Percentiles rank a stretch among this genome's conserved stretches.
Conservation (phyloP, 2,888 invertebrate genomes). For the Drosophila sordidapex region DNA sequence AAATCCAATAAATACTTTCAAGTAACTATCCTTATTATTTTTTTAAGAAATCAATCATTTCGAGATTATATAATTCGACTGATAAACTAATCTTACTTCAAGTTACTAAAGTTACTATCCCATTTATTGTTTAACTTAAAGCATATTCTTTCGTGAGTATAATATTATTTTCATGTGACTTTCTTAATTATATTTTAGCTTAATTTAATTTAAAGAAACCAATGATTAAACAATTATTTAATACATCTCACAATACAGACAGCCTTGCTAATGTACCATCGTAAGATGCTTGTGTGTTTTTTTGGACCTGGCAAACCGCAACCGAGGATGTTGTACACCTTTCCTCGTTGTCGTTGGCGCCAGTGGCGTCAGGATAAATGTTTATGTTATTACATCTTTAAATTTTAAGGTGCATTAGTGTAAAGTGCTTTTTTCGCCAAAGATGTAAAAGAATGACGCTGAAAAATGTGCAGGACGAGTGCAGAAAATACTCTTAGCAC, state of each 20-base stretch:
- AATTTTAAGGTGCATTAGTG: conserved; percentile 81
- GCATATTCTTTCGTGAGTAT: too few relatives aligned
- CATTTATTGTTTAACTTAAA: too few relatives aligned
- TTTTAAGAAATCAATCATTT: not conserved
- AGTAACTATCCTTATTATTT: not conserved
- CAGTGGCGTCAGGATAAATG: conserved; percentile 68
- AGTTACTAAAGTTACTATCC: not conserved
- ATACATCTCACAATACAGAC: not conserved
- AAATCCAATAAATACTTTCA: not conserved
- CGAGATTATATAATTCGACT: not conserved
- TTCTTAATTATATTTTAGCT: not conserved
- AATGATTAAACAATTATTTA: conserved; percentile 6
- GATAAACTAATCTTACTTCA: not conserved
- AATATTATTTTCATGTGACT: too few relatives aligned
- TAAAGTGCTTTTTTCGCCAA: conserved; percentile 76
- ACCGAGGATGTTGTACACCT: conserved; percentile 23
- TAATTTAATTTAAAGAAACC: not conserved
- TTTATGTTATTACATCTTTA: conserved; percentile 81
- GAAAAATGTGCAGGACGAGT: conserved; percentile 66
- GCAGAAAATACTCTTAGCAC: conserved; percentile 74
- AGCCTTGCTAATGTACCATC: conserved; percentile 4
- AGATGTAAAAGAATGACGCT: conserved; percentile 60
- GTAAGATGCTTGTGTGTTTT: conserved; percentile 1
- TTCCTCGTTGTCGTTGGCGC: conserved; percentile 8
- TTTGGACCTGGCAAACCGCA: conserved; percentile 27